A percentile compares a stretch with the other conserved stretches of the same genome.
Conservation (phyloP, 2,888 invertebrate genomes). For the Neuroscelio doddi region DNA sequence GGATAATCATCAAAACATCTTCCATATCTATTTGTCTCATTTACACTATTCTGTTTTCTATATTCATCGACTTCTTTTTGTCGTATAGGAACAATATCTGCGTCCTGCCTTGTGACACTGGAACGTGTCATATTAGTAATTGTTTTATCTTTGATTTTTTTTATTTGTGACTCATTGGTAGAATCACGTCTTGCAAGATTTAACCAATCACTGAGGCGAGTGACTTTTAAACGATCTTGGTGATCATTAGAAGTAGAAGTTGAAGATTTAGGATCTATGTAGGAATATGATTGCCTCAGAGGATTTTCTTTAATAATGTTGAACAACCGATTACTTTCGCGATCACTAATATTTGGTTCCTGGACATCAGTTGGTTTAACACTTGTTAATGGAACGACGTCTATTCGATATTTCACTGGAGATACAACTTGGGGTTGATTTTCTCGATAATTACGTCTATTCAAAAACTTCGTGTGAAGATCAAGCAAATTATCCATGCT, state of each 20-base stretch:
- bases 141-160: conserved; percentile 25
- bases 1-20: background rate
- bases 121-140: background rate
- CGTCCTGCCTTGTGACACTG: background rate
- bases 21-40: background rate
- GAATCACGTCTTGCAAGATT: conserved; percentile 58
- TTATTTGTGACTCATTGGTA: conserved; percentile 28
- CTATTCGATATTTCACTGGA: conserved; percentile 55
- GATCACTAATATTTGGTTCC: background rate
- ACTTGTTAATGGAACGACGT: conserved; percentile 26
- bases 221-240: conserved; percentile 62
- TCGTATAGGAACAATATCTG: background rate
- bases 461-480: conserved; percentile 81
- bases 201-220: conserved; percentile 68
- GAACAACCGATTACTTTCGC: conserved; percentile 53
- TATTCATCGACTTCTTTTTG: background rate
- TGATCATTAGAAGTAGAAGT: conserved; percentile 10
- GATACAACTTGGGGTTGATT: conserved; percentile 49
- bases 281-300: too few relatives aligned
- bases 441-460: conserved; percentile 77
- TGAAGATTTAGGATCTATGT: too few relatives aligned
- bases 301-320: conserved; percentile 64
- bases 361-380: background rate
- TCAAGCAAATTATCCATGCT: conserved; percentile 79
- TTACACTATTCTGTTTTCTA: background rate